Percentiles rank a stretch among this genome's conserved stretches.
Evolutionary conservation across 2,888 invertebrate species (phyloP).

Genomic region (Salticus scenicus): DNA sequence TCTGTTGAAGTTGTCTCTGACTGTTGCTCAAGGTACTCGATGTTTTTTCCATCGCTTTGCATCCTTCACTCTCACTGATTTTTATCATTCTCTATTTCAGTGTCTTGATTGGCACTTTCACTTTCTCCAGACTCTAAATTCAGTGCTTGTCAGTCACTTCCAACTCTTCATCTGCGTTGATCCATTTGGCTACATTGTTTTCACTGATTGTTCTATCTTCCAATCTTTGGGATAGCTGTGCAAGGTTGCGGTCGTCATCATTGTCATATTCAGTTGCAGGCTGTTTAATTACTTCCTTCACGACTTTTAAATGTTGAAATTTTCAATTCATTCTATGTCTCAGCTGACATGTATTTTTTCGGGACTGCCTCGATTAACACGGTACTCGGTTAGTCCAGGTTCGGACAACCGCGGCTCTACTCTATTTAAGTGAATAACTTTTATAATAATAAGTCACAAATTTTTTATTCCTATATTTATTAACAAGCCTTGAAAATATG

Average conservation of each 20-base stretch:
- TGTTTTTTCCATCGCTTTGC: conserved; percentile 7
- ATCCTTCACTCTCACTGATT: background rate
- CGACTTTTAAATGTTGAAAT: background rate
- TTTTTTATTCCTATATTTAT: too few species aligned
- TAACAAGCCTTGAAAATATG: too few species aligned
- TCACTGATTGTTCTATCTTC: background rate
- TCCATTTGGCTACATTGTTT: background rate
- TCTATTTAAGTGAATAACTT: too few species aligned
- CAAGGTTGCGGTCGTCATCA: background rate
- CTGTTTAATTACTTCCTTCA: background rate
- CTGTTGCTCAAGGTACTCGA: background rate
- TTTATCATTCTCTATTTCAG: background rate
- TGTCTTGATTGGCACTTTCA: conserved; percentile 9
- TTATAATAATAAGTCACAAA: too few species aligned
- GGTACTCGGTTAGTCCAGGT: too few species aligned
- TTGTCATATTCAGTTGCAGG: background rate
- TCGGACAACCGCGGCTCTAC: too few species aligned
- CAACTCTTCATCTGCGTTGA: too few species aligned
- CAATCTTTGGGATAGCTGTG: background rate
- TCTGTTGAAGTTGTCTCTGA: background rate
- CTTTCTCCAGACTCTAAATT: conserved; percentile 1
- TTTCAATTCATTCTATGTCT: background rate
- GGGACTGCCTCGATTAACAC: too few species aligned
- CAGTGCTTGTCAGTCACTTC: background rate
- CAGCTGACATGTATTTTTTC: too few species aligned